Percentiles rank a stretch among this genome's conserved stretches.
phyloP scores from a whole-genome alignment of 2,888 invertebrate species.

The Octodonta nipae region DNA sequence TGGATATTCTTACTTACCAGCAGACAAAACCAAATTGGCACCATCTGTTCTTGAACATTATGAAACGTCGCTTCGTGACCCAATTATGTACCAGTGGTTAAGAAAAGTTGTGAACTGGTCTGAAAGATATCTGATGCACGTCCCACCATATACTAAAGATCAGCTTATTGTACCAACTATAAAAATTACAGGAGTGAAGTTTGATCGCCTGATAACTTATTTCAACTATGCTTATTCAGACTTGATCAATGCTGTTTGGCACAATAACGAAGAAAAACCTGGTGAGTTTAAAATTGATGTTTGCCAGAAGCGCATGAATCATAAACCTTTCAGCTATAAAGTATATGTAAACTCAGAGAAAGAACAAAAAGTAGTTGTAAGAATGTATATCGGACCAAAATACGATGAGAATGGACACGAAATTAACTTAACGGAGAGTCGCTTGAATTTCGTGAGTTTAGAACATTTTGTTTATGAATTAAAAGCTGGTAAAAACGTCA shows the following conservation, averaged over 20 bases:
- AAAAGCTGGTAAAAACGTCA: constrained; percentile 48
- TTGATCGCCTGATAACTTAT: constrained; percentile 54
- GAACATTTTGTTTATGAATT: constrained; percentile 49
- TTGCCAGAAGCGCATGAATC: constrained; percentile 56
- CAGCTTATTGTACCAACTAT: constrained; percentile 47
- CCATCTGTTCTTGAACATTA: constrained; percentile 54
- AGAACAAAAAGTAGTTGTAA: constrained; percentile 43
- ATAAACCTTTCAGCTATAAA: constrained; percentile 51
- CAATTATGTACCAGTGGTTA: constrained; percentile 48
- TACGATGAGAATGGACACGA: constrained; percentile 44
- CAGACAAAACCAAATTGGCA: constrained; percentile 34
- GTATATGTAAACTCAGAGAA: constrained; percentile 47
- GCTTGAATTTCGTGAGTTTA: constrained; percentile 47
- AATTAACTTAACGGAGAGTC: constrained; percentile 41
- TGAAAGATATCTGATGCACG: constrained; percentile 43
- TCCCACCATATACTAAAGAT: constrained; percentile 48
- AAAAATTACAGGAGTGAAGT: constrained; percentile 44
- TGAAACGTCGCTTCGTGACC: constrained; percentile 35
- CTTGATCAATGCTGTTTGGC: constrained; percentile 42
- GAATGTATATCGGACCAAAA: constrained; percentile 58
- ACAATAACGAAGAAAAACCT: constrained; percentile 29
- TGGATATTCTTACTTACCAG: constrained; percentile 32
- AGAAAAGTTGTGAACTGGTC: constrained; percentile 48
- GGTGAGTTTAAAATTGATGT: constrained; percentile 38
- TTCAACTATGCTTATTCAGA: constrained; percentile 53